A percentile compares a stretch with the other conserved stretches of the same genome.
Conservation (phyloP, 2,888 invertebrate species). For the Diaprepes abbreviatus region DNA sequence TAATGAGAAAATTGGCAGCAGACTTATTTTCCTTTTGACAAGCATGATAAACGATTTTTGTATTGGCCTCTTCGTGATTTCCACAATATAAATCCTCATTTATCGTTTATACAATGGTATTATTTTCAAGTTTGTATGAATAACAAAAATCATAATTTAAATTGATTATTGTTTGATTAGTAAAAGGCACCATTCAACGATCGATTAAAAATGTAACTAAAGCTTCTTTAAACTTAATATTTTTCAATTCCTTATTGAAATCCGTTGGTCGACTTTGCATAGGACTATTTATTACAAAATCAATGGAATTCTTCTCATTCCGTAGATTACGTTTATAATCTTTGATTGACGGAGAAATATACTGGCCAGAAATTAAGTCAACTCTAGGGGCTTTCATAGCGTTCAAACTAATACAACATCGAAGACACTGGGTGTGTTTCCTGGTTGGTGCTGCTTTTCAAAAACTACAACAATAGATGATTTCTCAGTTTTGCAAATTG, state of each 20-base stretch:
- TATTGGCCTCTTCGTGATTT: slow-evolving; percentile 47
- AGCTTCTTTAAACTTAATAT: slow-evolving; percentile 50
- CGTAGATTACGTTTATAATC: no score
- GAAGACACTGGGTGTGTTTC: no score
- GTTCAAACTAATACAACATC: no score
- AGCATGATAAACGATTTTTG: slow-evolving; percentile 35
- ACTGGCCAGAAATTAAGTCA: no score
- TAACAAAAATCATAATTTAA: slow-evolving; percentile 49
- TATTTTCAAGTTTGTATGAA: slow-evolving; percentile 34
- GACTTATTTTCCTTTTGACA: slow-evolving; percentile 38
- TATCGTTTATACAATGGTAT: background rate
- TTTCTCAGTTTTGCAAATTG: slow-evolving; percentile 51
- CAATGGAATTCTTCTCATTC: no score
- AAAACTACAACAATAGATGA: no score
- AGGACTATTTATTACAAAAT: background rate
- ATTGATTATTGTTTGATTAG: slow-evolving; percentile 15
- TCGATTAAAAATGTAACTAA: slow-evolving; percentile 48
- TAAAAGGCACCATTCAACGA: slow-evolving; percentile 20
- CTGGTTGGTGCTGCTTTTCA: no score
- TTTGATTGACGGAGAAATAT: no score
- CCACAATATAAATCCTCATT: slow-evolving; percentile 23
- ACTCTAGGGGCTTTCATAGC: no score
- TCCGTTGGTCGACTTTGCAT: slow-evolving; percentile 21
- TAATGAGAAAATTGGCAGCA: slow-evolving; percentile 34
- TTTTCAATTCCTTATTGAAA: slow-evolving; percentile 38